Base-by-base conservation (phyloP, 1,140 invertebrate genomes). In the Pissodes strobi region DNA sequence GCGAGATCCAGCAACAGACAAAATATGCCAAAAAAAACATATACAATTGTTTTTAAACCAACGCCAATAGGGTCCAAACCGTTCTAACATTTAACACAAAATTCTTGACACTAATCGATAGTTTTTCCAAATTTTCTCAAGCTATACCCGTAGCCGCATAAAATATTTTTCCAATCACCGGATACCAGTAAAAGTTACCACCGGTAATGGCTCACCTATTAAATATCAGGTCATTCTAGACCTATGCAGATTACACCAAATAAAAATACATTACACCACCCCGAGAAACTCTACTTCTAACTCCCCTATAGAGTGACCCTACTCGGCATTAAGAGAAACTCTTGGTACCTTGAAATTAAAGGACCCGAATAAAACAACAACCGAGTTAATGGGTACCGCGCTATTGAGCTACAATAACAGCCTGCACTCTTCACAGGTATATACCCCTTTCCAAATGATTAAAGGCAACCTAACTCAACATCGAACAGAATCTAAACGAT, bases 1-100 rank as follows among this genome's bases (percentile, higher is more conserved):
- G 72, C 45, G 61, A 71, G 39, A 68, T 68, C 10, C 75, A 68
- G 34, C 59, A 71, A 66, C 43, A 19, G 49, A 1, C 41, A 4
- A 77, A 77, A 69, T 74, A 74, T 43, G 72, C 71, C 73, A 37
- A 67, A n/a, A n/a, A n/a, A n/a, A n/a, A n/a, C n/a, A n/a, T n/a
- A n/a, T n/a, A n/a, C 73, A n/a, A 70, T 72, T 65, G 45, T 64
- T 55, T 67, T 66, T 30, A 66, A 71, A 60, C 13, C 68, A 30
- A 72, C 73, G 34, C 67, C 69, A 18, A 72, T 63, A n/a, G 62
- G 60, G 18, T 38, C 1, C 19, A 67, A 70, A 69, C 71, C 74
- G 5, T 69, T 77, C 43, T 66, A 76, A 13, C n/a, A n/a, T n/a
- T n/a, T n/a, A n/a, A n/a, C 68, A 76, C 41, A 66, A 76, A 13